Conservation (phyloP, 2,888 invertebrate species). For the Andrena hattorfiana region DNA sequence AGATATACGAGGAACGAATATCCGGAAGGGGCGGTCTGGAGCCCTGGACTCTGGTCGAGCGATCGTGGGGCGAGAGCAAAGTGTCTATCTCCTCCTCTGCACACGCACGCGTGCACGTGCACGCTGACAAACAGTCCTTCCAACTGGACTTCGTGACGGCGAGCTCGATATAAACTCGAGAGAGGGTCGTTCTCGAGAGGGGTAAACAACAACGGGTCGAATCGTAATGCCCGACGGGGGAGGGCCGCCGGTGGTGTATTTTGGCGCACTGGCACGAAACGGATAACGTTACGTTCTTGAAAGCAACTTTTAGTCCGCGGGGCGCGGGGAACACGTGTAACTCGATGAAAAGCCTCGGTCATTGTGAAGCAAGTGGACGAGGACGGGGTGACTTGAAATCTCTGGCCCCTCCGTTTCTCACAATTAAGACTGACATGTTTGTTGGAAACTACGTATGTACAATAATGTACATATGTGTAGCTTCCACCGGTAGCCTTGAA, state of each 20-base stretch:
- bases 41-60: slow-evolving; percentile 74
- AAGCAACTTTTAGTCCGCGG: neutral
- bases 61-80: slow-evolving; percentile 33
- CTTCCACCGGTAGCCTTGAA: too few species aligned
- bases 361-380: too few species aligned
- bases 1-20: slow-evolving; percentile 78
- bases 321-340: too few species aligned
- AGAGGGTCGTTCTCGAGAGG: slow-evolving; percentile 29
- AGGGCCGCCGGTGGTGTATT: slow-evolving; percentile 2
- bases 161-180: slow-evolving; percentile 31
- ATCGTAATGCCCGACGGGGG: slow-evolving; percentile 6
- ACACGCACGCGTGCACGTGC: slow-evolving; percentile 26
- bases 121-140: slow-evolving; percentile 59
- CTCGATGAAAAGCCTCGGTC: too few species aligned
- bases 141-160: slow-evolving; percentile 47
- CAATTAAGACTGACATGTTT: too few species aligned
- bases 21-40: slow-evolving; percentile 78
- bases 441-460: too few species aligned
- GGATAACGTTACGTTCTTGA: slow-evolving; percentile 4
- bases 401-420: too few species aligned
- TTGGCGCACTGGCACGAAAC: slow-evolving; percentile 1
- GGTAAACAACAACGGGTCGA: slow-evolving; percentile 30
- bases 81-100: slow-evolving; percentile 24
- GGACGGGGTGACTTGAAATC: too few species aligned
- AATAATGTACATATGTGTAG: too few species aligned